Percentiles rank a stretch among this genome's conserved stretches.
These are phyloP conservation scores for Watsonalla binaria DNA, from an alignment of 2,888 invertebrate genomes.

Conservation along the genomic window DNA sequence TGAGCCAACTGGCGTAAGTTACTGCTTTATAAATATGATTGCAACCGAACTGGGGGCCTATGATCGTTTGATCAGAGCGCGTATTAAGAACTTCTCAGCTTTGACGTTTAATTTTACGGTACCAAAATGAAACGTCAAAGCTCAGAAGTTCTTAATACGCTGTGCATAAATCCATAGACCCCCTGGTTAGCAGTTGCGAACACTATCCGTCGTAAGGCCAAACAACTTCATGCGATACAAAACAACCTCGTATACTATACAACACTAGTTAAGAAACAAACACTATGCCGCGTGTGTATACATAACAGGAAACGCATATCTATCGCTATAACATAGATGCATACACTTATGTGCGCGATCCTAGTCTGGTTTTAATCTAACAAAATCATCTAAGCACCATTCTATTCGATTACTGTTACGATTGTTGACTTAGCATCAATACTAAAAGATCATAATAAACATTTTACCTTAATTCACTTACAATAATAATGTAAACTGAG, in stretches of 20 bases:
- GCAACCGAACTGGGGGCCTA: slow-evolving; percentile 29
- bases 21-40: slow-evolving; percentile 46
- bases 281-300: slow-evolving; percentile 26
- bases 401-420: slow-evolving; percentile 75
- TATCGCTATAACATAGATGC: slow-evolving; percentile 51
- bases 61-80: too few species aligned
- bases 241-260: slow-evolving; percentile 36
- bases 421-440: slow-evolving; percentile 68
- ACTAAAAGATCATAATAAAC: slow-evolving; percentile 61
- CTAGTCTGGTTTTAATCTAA: slow-evolving; percentile 61
- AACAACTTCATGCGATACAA: slow-evolving; percentile 40
- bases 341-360: slow-evolving; percentile 44
- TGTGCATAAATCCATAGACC: too few species aligned
- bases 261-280: slow-evolving; percentile 23
- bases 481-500: slow-evolving; percentile 53
- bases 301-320: slow-evolving; percentile 40
- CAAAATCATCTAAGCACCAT: slow-evolving; percentile 76
- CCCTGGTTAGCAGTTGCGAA: background rate
- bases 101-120: too few species aligned
- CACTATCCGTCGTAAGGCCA: slow-evolving; percentile 2
- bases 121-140: too few species aligned
- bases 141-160: too few species aligned
- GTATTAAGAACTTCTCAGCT: too few species aligned
- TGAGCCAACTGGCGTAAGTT: slow-evolving; percentile 30
- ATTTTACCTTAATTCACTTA: slow-evolving; percentile 66